These are phyloP conservation scores for Trachythela sp. DNA, from an alignment of 64 coral and sea anemone genomes.

Conservation along the genomic window DNA sequence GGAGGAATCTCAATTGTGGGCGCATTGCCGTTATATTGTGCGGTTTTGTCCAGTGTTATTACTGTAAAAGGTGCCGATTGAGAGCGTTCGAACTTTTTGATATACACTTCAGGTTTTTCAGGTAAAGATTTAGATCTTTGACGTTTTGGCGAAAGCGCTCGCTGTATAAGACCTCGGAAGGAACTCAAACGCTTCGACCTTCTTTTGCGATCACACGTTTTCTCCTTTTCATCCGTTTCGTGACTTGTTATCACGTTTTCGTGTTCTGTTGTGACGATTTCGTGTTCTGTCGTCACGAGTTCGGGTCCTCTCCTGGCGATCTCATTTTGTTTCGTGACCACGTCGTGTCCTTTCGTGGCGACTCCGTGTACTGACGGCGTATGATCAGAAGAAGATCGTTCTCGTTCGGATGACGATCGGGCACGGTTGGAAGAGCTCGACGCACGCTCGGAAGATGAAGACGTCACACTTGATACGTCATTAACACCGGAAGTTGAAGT, in stretches of 20 bases:
- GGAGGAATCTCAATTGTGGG: neutral
- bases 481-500: neutral
- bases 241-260: neutral
- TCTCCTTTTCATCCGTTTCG: neutral
- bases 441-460: neutral
- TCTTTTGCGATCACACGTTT: neutral
- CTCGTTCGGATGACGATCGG: neutral
- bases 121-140: conserved; percentile 19
- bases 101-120: neutral
- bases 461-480: neutral
- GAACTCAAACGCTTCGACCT: neutral
- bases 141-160: neutral
- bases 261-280: neutral
- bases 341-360: neutral
- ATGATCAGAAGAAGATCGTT: neutral
- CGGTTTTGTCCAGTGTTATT: neutral
- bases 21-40: neutral
- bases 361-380: neutral
- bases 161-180: neutral
- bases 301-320: neutral
- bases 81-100: neutral
- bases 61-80: neutral
- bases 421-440: neutral
- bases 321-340: neutral
- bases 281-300: neutral